Conservation (phyloP, 2,888 invertebrate genomes). For the Lasioglossum figueresi region DNA sequence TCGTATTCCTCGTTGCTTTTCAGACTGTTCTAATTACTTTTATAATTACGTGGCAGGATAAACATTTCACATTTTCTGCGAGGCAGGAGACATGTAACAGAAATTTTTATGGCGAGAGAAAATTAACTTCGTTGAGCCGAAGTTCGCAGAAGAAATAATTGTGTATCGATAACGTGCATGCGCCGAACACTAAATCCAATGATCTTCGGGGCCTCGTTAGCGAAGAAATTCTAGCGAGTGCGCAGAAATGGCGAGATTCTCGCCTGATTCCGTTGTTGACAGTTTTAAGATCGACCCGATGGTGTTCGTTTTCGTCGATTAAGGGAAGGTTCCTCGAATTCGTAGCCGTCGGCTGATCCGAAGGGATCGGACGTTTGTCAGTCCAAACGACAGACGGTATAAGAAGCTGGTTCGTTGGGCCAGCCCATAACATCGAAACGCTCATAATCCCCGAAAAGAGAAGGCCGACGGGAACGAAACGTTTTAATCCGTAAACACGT, state of each 20-base stretch:
- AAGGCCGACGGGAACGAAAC: constrained; percentile 69
- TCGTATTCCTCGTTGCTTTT: neutral
- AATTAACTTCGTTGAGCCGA: too few species aligned
- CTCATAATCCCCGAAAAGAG: constrained; percentile 74
- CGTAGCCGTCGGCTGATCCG: constrained; percentile 58
- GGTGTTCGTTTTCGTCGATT: constrained; percentile 33
- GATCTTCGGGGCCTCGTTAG: neutral
- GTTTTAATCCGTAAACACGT: constrained; percentile 80
- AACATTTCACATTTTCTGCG: too few species aligned
- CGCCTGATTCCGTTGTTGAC: constrained; percentile 27
- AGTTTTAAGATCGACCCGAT: constrained; percentile 37
- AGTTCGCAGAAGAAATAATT: too few species aligned
- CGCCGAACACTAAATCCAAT: too few species aligned
- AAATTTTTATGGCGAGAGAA: too few species aligned
- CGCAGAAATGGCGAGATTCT: neutral
- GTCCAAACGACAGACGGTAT: constrained; percentile 51
- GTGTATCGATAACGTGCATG: too few species aligned
- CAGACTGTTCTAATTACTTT: neutral
- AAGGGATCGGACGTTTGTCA: constrained; percentile 71
- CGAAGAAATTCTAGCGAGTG: neutral
- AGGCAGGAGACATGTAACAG: too few species aligned
- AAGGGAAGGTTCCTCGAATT: constrained; percentile 38
- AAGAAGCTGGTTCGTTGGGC: constrained; percentile 47
- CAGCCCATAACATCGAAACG: constrained; percentile 68
- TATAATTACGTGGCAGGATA: too few species aligned